Evolutionary conservation across 2,888 invertebrate genomes (phyloP), one percentile per base, ranked within the genome.

Genomic region (Himalopsyche kuldschensis): DNA sequence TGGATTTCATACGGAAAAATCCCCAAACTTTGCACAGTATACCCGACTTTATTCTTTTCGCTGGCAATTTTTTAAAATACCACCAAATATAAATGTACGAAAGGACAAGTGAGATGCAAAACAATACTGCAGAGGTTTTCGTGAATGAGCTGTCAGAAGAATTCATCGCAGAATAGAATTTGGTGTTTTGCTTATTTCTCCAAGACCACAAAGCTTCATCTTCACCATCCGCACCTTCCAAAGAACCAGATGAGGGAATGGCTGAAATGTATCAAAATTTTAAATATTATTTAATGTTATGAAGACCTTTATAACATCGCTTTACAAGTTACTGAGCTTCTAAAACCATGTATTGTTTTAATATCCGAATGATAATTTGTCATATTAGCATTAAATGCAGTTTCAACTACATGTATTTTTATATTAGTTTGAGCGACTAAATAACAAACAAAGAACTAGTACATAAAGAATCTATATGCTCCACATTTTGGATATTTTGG

Each of bases 141-240:
- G 89, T 90, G 86, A 89, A 89, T 82, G 86, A 90, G 86, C 87
- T 90, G 77, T 84, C 88, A 85, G 83, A 86, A 85, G 17, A 88
- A 46, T 89, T 86, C 78, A 5, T 83, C 24, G 88, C 87, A 0
- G 89, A 89, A 46, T 89, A 90, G 31, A 88, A 88, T 0, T 90
- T 91, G 15, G 89, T 91, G 11, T 91, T 91, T 15, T 92, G 92
- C 86, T 89, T 90, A 87, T 90, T 90, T 8, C 93, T 90, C 93
- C 93, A 94, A 20, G 92, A 92, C 86, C 92, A 91, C 20, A 92
- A 89, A 4, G 93, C 93, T 11, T 91, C 90, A 84, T 92, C 92
- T 84, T 91, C 91, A 46, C 89, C 88, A 27, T 90, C 91, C 15
- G 92, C 93, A 15, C 90, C 90, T 80, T 92, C 93, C 89, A 89